These are phyloP conservation scores for Mycalesis mineus DNA, from an alignment of 2,888 invertebrate species.

Conservation along the genomic window DNA sequence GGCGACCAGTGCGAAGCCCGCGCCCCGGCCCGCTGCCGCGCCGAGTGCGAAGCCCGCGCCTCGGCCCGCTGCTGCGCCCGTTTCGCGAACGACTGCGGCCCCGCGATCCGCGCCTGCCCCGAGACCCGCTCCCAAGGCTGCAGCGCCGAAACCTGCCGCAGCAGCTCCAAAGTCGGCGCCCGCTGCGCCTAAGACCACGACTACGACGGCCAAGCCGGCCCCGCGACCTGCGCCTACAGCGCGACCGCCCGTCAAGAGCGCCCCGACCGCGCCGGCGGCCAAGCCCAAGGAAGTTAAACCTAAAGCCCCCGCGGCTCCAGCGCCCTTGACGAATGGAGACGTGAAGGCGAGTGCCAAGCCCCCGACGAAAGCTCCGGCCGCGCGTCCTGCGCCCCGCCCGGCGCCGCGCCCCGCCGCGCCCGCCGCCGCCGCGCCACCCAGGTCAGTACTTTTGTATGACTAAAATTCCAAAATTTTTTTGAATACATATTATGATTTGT, in stretches of 20 bases:
- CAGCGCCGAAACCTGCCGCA: slow-evolving; percentile 35
- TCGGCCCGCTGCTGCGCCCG: too few species aligned
- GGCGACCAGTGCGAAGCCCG: slow-evolving; percentile 7
- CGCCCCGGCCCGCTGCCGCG: slow-evolving; percentile 20
- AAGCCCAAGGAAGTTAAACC: slow-evolving; percentile 35
- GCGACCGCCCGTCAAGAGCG: slow-evolving; percentile 21
- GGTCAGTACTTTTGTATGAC: slow-evolving; percentile 36
- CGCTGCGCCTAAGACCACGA: slow-evolving; percentile 42
- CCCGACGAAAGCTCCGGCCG: slow-evolving; percentile 38
- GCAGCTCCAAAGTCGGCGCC: slow-evolving; percentile 68
- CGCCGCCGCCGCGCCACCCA: slow-evolving; percentile 34
- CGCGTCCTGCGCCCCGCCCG: slow-evolving; percentile 37
- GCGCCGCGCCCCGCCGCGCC: slow-evolving; percentile 32
- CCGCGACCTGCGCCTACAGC: slow-evolving; percentile 36
- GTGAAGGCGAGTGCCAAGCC: slow-evolving; percentile 37
- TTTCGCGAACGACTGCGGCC: too few species aligned
- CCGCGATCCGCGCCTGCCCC: slow-evolving; percentile 25
- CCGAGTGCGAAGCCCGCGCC: slow-evolving; percentile 19
- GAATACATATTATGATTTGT: too few species aligned
- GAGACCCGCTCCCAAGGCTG: slow-evolving; percentile 34
- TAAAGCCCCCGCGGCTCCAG: slow-evolving; percentile 50
- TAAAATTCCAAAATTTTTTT: neutral
- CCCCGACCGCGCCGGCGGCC: slow-evolving; percentile 28
- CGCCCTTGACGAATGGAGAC: slow-evolving; percentile 77
- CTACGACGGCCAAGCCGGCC: slow-evolving; percentile 23